Evolutionary conservation across 2,113 vertebrate species (phyloP).

Genomic region (Pelvicachromis taeniatus): DNA sequence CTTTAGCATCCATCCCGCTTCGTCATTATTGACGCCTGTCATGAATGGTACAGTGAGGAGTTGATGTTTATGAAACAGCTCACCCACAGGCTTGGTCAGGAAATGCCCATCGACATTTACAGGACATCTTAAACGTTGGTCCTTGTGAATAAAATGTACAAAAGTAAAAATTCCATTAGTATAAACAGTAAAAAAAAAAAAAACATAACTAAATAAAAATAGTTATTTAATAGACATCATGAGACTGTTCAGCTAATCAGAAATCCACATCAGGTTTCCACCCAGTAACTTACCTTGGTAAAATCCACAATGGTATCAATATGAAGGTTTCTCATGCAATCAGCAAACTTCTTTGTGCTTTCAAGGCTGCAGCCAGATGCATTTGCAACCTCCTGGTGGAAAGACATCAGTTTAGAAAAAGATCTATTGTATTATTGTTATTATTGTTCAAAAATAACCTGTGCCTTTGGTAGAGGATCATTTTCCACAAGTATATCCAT

Average conservation of each 20-base stretch:
- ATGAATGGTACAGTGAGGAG: constrained; percentile 51
- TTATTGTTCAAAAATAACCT: constrained; percentile 1
- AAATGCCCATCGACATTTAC: constrained; percentile 36
- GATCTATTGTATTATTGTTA: background rate
- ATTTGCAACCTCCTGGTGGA: constrained; percentile 36
- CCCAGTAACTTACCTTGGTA: background rate
- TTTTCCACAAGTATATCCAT: background rate
- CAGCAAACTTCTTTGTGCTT: constrained; percentile 47
- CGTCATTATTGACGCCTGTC: constrained; percentile 46
- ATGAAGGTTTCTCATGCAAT: constrained; percentile 64
- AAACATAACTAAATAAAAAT: background rate
- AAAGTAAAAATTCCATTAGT: background rate
- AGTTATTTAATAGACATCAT: background rate
- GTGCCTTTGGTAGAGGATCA: constrained; percentile 19
- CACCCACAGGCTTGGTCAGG: constrained; percentile 29
- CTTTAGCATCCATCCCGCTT: constrained; percentile 36
- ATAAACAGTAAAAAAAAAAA: background rate
- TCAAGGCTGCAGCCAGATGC: constrained; percentile 64
- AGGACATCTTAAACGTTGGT: background rate
- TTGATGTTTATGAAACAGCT: constrained; percentile 14
- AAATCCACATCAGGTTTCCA: background rate
- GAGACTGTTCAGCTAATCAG: background rate
- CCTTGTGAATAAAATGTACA: background rate
- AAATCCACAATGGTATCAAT: constrained; percentile 7
- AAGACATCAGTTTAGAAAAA: background rate